Evolutionary conservation across 2,888 invertebrate genomes (phyloP), one percentile per base, ranked within the genome.

Genomic region (Dicranocentrus wangi): DNA sequence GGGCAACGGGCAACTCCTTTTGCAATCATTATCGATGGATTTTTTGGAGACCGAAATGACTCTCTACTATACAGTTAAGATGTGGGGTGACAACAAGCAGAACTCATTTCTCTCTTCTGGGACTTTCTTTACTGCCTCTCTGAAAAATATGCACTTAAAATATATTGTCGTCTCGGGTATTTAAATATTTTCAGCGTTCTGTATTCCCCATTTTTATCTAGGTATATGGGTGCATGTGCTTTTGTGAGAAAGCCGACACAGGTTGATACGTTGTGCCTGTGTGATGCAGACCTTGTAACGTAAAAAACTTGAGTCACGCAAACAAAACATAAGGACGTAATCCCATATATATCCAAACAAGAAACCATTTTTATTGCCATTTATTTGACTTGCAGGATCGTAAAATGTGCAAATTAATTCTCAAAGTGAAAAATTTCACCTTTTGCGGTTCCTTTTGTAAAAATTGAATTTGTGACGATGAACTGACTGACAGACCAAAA

Each of bases 381-480:
- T 71, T 73, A 65, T 73, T 73, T 68, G 27, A 53, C 65, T 53
- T 51, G 42, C 65, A 23, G 25, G 51, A 47, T 53, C 63, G 32
- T 73, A 73, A 72, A 72, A 72, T 60, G 71, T 72, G 72, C 72
- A 72, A 73, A 73, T 65, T 73, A 73, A 65, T 65, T 73, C 53
- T 19, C 51, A 43, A 63, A 61, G 19, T 65, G 47, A 63, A 73
- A 32, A 53, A 55, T 65, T 68, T 39, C 25, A 39, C 51, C 25
- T 51, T 72, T 61, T 39, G 73, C 73, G 73, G 73, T 63, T 53
- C 73, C 73, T 65, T 73, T 73, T 65, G 53, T 47, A 60, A 55
- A 55, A 55, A n/a, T 47, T 55, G 55, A n/a, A 25, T 55, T 23
- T 55, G 25, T 55, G 7, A 55, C 2, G 8, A 5, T 55, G 47